Conservation (phyloP, 2,113 vertebrate species). For the Notechis scutatus region DNA sequence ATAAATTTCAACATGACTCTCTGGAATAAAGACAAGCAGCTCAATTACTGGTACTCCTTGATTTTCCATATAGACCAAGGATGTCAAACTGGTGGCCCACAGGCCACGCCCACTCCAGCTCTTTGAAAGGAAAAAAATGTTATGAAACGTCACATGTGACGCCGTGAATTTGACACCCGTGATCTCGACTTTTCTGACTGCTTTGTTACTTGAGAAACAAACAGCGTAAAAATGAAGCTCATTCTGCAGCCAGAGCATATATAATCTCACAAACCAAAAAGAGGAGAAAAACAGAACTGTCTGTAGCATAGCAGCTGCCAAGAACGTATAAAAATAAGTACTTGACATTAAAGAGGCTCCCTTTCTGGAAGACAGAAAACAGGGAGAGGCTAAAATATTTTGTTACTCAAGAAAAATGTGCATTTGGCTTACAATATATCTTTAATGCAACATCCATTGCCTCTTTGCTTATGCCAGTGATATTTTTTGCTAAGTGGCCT, state of each 20-base stretch:
- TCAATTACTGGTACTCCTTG: not conserved
- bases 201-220: not conserved
- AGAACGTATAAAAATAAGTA: slow-evolving; percentile 26
- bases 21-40: not conserved
- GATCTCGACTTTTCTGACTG: not conserved
- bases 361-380: not conserved
- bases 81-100: no score
- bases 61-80: not conserved
- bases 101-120: no score
- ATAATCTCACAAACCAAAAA: not conserved
- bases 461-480: slow-evolving; percentile 34
- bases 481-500: slow-evolving; percentile 12
- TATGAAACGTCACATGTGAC: no score
- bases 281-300: slow-evolving; percentile 38
- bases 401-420: slow-evolving; percentile 7
- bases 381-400: slow-evolving; percentile 14
- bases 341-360: slow-evolving; percentile 44
- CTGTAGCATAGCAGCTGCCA: slow-evolving; percentile 31
- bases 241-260: not conserved
- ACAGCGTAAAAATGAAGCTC: not conserved
- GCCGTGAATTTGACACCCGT: no score
- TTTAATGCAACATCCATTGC: slow-evolving; percentile 16
- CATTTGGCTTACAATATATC: slow-evolving; percentile 29
- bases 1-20: not conserved
- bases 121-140: no score